Conservation (phyloP, 2,888 invertebrate genomes). For the Tuta absoluta region DNA sequence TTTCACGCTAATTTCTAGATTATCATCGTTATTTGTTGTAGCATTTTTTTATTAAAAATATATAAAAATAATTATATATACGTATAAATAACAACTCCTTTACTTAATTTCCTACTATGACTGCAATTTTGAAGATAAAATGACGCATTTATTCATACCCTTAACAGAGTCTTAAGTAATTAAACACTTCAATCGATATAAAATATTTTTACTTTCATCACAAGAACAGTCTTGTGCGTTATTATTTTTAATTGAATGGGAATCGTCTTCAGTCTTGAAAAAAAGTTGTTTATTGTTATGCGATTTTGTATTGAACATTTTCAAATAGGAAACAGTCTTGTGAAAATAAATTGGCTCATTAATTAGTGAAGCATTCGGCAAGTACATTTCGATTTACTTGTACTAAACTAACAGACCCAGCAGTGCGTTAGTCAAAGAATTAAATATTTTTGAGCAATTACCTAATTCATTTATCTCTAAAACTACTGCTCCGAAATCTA, state of each 20-base stretch:
- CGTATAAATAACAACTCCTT: too few species aligned
- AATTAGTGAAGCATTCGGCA: not conserved
- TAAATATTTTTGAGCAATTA: too few species aligned
- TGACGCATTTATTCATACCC: constrained; percentile 27
- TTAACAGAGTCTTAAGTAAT: constrained; percentile 39
- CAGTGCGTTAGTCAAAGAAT: too few species aligned
- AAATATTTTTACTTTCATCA: constrained; percentile 44
- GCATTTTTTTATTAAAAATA: too few species aligned
- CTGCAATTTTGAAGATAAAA: too few species aligned
- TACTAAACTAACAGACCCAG: too few species aligned
- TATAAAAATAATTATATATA: too few species aligned
- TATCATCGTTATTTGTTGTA: too few species aligned
- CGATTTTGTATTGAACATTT: constrained; percentile 23
- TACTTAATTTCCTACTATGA: too few species aligned
- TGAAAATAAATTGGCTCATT: not conserved
- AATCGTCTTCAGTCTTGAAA: constrained; percentile 27
- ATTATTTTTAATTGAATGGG: constrained; percentile 46
- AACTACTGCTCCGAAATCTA: not conserved
- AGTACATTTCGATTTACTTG: too few species aligned
- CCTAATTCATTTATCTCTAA: too few species aligned
- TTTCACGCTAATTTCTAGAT: too few species aligned
- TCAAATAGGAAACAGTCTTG: not conserved
- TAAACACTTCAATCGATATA: constrained; percentile 45
- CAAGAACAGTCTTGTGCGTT: constrained; percentile 34
- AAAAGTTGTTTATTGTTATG: constrained; percentile 28